Evolutionary conservation across 2,797 vertebrate genomes (phyloP), one percentile per base, ranked within the genome.

Genomic region (Eurystomus glaucurus): DNA sequence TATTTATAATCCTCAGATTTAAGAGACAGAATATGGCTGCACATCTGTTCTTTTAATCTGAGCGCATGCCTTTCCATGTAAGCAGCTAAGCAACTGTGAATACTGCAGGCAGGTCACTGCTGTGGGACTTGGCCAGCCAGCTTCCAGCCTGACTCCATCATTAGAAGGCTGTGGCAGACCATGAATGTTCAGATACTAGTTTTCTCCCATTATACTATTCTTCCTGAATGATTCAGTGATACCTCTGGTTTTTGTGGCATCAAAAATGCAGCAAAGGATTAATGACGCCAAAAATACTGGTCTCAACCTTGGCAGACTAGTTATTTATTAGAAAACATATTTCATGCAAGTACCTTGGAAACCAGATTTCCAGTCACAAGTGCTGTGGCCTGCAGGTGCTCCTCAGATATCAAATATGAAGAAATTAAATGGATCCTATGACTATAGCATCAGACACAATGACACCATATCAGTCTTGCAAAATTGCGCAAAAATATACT

Each of bases 31-130:
- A 84, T 55, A 21, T 48, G 70, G 82, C 69, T 74, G 65, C 83
- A 86, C 88, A 88, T 86, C 85, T 92, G 91, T 14, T 92, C 69
- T 48, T 86, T 76, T 41, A 29, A 65, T 43, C 94, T 50, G 76
- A 83, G 66, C 0, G 6, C 21, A 20, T 25, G 88, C 50, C 1
- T 14, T 13, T 25, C 29, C 39, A 39, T 2, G 21, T 6, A 35
- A 65, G 85, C 65, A 64, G 64, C 50, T 23, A 51, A 57, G 79
- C 52, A 31, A 35, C 43, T 11, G 28, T 75, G 83, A 74, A 13
- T 8, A 31, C 22, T 5, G 12, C 18, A 45, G 62, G 2, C 54
- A 11, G 0, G 0, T 29, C 41, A 5, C 45, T 33, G 14, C 10
- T 0, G 13, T 1, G 52, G 51, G 77, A 35, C 78, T 35, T 6